phyloP scores from a whole-genome alignment of 2,888 invertebrate genomes.

The Drosophila mulleri region DNA sequence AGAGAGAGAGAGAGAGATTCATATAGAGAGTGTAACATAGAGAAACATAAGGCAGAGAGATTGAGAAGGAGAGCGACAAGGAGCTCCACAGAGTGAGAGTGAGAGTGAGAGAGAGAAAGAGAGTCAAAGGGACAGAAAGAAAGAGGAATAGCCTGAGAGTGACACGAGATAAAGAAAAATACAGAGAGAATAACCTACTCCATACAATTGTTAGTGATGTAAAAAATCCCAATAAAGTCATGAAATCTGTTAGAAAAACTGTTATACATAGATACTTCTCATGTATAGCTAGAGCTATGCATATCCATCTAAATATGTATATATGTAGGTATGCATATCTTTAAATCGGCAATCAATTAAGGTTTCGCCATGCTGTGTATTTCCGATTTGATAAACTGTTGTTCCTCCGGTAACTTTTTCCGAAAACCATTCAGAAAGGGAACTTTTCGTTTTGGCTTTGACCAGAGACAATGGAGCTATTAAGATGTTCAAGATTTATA shows the following conservation, averaged over 20 bases:
- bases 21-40: no score
- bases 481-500: slow-evolving; percentile 37
- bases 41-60: no score
- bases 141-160: neutral
- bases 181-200: neutral
- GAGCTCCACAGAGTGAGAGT: no score
- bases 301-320: neutral
- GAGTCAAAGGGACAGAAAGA: neutral
- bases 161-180: neutral
- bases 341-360: neutral
- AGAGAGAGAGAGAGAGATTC: neutral
- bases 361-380: neutral
- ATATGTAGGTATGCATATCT: neutral
- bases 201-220: neutral
- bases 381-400: neutral
- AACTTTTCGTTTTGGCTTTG: slow-evolving; percentile 30
- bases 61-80: no score
- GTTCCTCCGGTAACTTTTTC: slow-evolving; percentile 11
- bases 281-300: neutral
- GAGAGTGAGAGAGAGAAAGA: no score
- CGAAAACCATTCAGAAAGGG: slow-evolving; percentile 24
- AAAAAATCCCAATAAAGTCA: neutral
- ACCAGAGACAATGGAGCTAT: slow-evolving; percentile 53
- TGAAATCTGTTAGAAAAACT: neutral
- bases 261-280: neutral